Conservation (phyloP, 2,797 vertebrate species). For the Platyrinchus mystaceus region DNA sequence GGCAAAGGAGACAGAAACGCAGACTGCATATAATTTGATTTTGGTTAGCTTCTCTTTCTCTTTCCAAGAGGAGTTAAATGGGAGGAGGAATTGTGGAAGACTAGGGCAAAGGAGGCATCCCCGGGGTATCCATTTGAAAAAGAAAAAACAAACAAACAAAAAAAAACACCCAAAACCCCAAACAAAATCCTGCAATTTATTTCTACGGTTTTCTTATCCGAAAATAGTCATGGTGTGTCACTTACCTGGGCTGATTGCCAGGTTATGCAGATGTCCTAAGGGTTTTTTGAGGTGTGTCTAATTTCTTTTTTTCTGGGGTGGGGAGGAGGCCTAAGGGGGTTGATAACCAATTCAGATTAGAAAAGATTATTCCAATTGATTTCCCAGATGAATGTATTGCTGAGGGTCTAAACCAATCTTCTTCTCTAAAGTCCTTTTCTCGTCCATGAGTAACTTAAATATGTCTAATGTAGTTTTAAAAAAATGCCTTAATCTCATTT, state of each 20-base stretch:
- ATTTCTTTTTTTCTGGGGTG: background rate
- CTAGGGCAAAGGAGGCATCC: background rate
- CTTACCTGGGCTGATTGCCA: background rate
- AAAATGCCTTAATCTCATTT: conserved; percentile 59
- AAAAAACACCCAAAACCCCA: background rate
- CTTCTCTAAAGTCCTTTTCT: background rate
- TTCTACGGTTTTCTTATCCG: background rate
- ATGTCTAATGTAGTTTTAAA: conserved; percentile 5
- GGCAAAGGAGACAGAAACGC: background rate
- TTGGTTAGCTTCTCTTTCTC: background rate
- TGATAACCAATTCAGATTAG: background rate
- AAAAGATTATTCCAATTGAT: background rate
- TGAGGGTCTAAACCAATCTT: conserved; percentile 19
- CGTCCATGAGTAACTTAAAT: conserved; percentile 2
- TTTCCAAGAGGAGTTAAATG: background rate
- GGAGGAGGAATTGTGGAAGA: background rate
- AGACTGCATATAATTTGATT: background rate
- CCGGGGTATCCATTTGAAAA: background rate
- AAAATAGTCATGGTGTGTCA: background rate
- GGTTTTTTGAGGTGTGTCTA: background rate
- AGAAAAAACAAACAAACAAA: background rate
- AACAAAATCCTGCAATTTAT: background rate
- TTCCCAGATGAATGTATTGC: conserved; percentile 22
- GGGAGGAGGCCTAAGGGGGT: fast-evolving
- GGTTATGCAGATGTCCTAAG: background rate